Percentiles rank a stretch among this genome's conserved stretches.
Evolutionary conservation across 2,113 vertebrate species (phyloP).

Genomic region (Hyaena hyaena): DNA sequence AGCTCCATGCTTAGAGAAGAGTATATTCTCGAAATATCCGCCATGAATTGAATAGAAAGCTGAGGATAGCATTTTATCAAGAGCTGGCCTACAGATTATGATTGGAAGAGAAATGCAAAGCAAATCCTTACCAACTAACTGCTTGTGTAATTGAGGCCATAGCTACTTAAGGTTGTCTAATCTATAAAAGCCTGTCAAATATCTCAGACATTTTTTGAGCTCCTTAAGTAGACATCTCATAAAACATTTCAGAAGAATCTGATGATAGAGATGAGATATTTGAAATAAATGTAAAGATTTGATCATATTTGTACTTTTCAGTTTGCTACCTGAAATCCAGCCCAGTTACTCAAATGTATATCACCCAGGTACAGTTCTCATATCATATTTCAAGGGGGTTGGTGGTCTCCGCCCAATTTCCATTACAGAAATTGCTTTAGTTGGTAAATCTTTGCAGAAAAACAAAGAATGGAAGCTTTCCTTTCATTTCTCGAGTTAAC

Average conservation of each 20-base stretch:
- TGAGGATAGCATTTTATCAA: background rate
- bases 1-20: background rate
- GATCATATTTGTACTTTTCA: background rate
- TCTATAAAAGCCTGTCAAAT: background rate
- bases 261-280: background rate
- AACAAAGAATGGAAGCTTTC: background rate
- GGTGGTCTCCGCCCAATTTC: background rate
- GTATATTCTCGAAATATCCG: background rate
- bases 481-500: background rate
- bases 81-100: background rate
- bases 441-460: background rate
- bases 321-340: background rate
- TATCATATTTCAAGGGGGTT: background rate
- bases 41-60: background rate
- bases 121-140: background rate
- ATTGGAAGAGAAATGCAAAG: background rate
- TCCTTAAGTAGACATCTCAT: background rate
- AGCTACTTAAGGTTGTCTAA: background rate
- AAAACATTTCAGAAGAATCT: background rate
- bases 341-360: background rate
- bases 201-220: background rate
- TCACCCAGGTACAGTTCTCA: background rate
- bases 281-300: background rate
- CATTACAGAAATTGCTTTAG: background rate
- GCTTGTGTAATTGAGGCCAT: background rate